Percentiles rank a stretch among this genome's conserved stretches.
phyloP scores from a whole-genome alignment of 2,797 vertebrate genomes.

The Anguilla obscura region DNA sequence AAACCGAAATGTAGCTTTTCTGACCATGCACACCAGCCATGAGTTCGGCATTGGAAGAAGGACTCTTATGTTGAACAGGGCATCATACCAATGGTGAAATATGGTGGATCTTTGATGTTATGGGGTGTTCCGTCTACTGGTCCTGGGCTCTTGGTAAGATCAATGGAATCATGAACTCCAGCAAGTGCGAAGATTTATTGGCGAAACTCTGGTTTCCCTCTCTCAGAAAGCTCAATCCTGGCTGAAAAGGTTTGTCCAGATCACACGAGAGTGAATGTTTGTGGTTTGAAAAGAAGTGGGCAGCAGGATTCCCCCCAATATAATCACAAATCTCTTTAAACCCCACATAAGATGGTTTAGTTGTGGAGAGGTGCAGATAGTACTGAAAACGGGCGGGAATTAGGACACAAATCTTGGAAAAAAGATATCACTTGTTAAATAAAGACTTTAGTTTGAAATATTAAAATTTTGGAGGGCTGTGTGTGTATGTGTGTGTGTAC shows the following conservation, averaged over 20 bases:
- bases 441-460: not conserved
- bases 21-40: not conserved
- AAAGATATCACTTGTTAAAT: not conserved
- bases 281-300: not conserved
- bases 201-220: too few relatives aligned
- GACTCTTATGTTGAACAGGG: not conserved
- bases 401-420: not conserved
- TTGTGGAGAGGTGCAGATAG: not conserved
- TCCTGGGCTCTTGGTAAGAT: not conserved
- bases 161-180: not conserved
- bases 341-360: not conserved
- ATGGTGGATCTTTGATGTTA: not conserved
- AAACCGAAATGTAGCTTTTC: not conserved
- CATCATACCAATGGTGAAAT: not conserved
- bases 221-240: too few relatives aligned
- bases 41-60: not conserved
- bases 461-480: not conserved
- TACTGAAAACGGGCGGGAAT: not conserved
- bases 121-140: not conserved
- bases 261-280: not conserved
- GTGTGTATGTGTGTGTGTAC: not conserved
- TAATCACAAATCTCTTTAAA: not conserved
- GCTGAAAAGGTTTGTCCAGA: not conserved
- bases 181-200: not conserved
- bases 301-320: not conserved